Evolutionary conservation across 2,113 vertebrate genomes (phyloP), one percentile per base, ranked within the genome.

Genomic region (Macrotus californicus): DNA sequence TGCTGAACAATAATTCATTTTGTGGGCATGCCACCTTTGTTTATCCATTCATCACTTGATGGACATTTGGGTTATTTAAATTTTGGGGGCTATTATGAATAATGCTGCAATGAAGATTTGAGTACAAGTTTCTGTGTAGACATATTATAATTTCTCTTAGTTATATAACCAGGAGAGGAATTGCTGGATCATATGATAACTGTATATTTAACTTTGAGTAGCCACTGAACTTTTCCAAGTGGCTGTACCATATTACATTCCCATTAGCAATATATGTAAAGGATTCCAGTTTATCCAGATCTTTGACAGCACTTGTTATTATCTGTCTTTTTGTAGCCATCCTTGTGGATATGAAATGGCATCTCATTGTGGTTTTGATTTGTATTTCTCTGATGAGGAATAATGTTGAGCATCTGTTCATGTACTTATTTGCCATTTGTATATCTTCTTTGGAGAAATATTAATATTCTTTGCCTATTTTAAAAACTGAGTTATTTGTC

Each of bases 391-490:
- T 86, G 21, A 18, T 43, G 39, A 52, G 56, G 67, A 73, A 46
- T 83, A 73, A 82, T 70, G 52, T 77, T 86, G 67, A 89, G 9
- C 36, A 73, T 89, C 46, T 90, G 29, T 93, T 91, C 73, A 21
- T 82, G 26, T 34, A 64, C 31, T 79, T 66, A 48, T 50, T 91
- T 85, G 56, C 43, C 76, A 61, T 39, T 77, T 76, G 12, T 79
- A 11, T 80, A 26, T 48, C 59, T 89, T 94, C 50, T 93, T 93
- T 86, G 91, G 88, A 94, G 46, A 66, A 59, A 54, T 91, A 15
- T 95, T 89, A 56, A 75, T 39, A 56, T 79, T 48, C 64, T 64
- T 91, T 19, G 21, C 34, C 46, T 72, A 43, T 83, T 93, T 96
- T 46, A 19, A 93, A 91, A 91, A 67, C 41, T 89, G 91, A 56